These are phyloP conservation scores for Cryptoprocta ferox DNA, from an alignment of 2,797 vertebrate genomes.

Conservation along the genomic window DNA sequence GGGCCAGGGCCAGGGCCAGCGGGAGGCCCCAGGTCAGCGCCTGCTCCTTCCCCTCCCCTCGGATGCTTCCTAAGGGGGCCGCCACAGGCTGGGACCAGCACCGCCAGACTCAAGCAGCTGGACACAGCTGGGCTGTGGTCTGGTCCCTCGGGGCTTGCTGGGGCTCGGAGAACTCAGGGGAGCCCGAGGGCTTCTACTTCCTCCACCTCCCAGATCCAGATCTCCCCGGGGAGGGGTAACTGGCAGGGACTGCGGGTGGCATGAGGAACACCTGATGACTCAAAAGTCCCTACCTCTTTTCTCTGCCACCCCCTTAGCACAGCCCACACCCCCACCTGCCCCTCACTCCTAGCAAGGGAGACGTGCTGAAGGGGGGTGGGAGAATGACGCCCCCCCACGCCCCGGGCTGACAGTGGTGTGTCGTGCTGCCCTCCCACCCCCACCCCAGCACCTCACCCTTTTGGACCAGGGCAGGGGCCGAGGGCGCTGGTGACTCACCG, in stretches of 20 bases:
- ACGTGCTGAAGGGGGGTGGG: not conserved
- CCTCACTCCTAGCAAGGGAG: conserved; percentile 14
- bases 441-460: conserved; percentile 11
- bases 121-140: not conserved
- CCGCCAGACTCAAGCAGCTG: not conserved
- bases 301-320: conserved; percentile 57
- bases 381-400: not conserved
- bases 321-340: conserved; percentile 70
- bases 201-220: conserved; percentile 3
- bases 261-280: conserved; percentile 76
- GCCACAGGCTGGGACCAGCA: too few species aligned
- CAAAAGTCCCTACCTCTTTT: conserved; percentile 66
- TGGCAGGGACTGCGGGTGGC: conserved; percentile 55
- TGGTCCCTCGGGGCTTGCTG: not conserved
- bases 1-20: not conserved
- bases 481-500: conserved; percentile 88
- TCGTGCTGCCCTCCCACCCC: not conserved
- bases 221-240: conserved; percentile 2
- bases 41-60: not conserved
- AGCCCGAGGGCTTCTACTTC: not conserved
- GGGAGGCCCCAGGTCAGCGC: not conserved
- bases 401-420: not conserved
- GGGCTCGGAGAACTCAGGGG: not conserved
- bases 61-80: not conserved
- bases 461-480: not conserved